phyloP scores from a whole-genome alignment of 2,797 vertebrate species.

The Pangasius mekongensis region DNA sequence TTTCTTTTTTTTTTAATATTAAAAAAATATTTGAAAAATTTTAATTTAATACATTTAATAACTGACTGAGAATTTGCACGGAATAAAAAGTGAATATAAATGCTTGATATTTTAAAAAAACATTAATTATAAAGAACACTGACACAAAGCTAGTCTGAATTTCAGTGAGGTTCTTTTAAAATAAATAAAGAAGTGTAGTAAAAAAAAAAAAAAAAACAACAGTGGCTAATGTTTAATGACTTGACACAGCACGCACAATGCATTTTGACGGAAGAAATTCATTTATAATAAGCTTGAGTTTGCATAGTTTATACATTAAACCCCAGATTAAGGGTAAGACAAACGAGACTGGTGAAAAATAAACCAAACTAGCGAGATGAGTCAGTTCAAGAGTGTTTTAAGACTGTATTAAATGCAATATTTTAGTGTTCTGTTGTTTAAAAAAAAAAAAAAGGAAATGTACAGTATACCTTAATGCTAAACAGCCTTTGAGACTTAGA shows the following conservation, averaged over 20 bases:
- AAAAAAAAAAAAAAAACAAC: not conserved
- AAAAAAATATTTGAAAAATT: not conserved
- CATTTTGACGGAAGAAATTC: not conserved
- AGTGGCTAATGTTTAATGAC: not conserved
- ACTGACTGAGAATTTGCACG: not conserved
- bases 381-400: conserved; percentile 45
- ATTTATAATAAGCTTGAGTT: conserved; percentile 21
- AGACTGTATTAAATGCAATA: conserved; percentile 33
- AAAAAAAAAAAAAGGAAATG: not conserved
- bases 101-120: not conserved
- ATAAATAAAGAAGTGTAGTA: not conserved
- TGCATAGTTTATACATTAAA: conserved; percentile 48
- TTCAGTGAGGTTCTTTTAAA: not conserved
- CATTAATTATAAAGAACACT: not conserved
- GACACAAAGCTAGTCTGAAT: not conserved
- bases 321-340: conserved; percentile 12
- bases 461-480: conserved; percentile 23
- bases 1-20: not conserved
- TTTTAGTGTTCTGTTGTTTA: conserved; percentile 50
- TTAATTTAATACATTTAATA: not conserved
- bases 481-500: not conserved
- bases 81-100: not conserved
- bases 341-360: not conserved
- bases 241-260: not conserved
- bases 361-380: conserved; percentile 22